These are phyloP conservation scores for Melanotaenia maccullochi DNA, from an alignment of 2,797 vertebrate genomes.

Conservation along the genomic window DNA sequence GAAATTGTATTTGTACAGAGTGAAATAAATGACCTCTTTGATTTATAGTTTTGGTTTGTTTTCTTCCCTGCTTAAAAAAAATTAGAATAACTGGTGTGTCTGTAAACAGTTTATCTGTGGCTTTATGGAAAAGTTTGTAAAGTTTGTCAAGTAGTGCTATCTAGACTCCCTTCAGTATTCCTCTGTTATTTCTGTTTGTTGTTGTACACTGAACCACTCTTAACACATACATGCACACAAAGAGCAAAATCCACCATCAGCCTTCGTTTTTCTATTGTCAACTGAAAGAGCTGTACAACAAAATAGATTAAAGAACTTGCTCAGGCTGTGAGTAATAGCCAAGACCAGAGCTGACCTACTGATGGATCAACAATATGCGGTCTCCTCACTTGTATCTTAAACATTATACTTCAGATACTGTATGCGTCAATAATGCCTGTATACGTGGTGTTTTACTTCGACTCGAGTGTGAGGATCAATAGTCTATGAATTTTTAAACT, in stretches of 20 bases:
- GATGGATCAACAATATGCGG: slow-evolving; percentile 26
- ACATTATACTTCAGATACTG: slow-evolving; percentile 59
- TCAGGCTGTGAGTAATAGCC: slow-evolving; percentile 28
- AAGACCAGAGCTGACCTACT: slow-evolving; percentile 24
- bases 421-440: slow-evolving; percentile 62
- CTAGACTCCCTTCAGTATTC: neutral
- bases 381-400: slow-evolving; percentile 57
- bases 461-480: slow-evolving; percentile 74
- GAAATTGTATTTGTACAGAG: slow-evolving; percentile 54
- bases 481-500: slow-evolving; percentile 84
- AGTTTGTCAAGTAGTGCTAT: neutral
- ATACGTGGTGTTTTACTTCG: slow-evolving; percentile 74
- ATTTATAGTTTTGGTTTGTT: slow-evolving; percentile 23
- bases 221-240: slow-evolving; percentile 1
- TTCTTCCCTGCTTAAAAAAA: slow-evolving; percentile 12
- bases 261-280: neutral
- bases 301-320: slow-evolving; percentile 23
- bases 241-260: neutral
- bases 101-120: slow-evolving; percentile 28
- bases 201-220: neutral
- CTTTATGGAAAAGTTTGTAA: slow-evolving; percentile 2
- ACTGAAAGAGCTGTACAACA: neutral
- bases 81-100: slow-evolving; percentile 8
- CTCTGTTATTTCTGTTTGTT: neutral
- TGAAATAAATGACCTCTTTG: slow-evolving; percentile 36